Conservation (phyloP, 2,113 vertebrate genomes). For the Cygnus atratus region DNA sequence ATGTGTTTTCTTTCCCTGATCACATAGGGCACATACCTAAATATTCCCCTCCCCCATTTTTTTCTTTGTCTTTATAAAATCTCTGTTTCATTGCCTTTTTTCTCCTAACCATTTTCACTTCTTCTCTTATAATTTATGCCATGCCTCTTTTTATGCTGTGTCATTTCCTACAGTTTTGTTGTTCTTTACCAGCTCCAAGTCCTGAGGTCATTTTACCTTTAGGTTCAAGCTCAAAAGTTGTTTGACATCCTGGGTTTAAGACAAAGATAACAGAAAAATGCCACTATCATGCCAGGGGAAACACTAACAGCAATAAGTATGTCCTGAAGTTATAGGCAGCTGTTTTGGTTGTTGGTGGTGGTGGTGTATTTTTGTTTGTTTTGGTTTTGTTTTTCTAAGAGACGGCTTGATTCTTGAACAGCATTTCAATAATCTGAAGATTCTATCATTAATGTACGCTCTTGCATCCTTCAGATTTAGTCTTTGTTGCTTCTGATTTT, state of each 20-base stretch:
- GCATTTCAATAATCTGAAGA: not conserved
- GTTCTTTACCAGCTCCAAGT: not conserved
- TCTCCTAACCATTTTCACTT: not conserved
- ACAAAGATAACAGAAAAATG: not conserved
- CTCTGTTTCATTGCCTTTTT: not conserved
- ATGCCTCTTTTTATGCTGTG: not conserved
- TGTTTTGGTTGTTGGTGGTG: not conserved
- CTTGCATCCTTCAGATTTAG: not conserved
- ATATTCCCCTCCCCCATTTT: not conserved
- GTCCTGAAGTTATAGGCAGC: not conserved
- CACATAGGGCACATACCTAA: not conserved
- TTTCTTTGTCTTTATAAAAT: not conserved
- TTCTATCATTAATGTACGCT: not conserved
- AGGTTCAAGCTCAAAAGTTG: not conserved
- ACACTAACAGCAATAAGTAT: rapidly evolving
- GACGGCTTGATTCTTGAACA: not conserved
- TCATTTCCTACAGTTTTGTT: not conserved
- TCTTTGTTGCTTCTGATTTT: not conserved
- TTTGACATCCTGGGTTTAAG: not conserved
- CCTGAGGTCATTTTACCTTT: not conserved
- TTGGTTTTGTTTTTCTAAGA: not conserved
- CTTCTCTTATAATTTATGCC: not conserved
- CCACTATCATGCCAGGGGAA: not conserved
- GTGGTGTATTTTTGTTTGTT: no score
- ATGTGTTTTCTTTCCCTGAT: not conserved